Conservation (phyloP, 2,113 vertebrate species). For the Plotosus lineatus region DNA sequence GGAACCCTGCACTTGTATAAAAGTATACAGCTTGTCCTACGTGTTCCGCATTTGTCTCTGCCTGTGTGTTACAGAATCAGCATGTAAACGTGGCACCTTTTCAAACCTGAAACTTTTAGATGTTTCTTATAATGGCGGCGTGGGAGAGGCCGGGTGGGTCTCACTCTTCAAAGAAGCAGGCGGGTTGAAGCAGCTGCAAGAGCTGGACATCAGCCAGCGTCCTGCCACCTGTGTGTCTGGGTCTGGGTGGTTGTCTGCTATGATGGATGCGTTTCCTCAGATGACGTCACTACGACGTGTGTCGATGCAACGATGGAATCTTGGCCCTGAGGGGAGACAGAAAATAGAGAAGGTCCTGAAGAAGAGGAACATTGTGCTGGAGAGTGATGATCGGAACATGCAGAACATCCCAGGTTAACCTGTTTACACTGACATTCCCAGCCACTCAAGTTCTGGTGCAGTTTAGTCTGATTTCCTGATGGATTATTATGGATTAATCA, state of each 20-base stretch:
- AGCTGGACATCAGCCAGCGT: conserved; percentile 80
- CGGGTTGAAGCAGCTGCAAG: conserved; percentile 72
- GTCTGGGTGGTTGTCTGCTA: conserved; percentile 72
- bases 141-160: conserved; percentile 74
- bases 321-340: conserved; percentile 61
- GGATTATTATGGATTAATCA: background rate
- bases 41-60: conserved; percentile 3
- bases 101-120: conserved; percentile 73
- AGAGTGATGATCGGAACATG: conserved; percentile 60
- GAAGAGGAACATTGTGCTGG: conserved; percentile 71
- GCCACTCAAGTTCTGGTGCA: background rate
- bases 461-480: background rate
- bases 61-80: conserved; percentile 65
- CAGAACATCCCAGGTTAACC: background rate
- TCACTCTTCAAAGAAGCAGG: conserved; percentile 68
- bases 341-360: conserved; percentile 66
- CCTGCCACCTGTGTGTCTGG: conserved; percentile 64
- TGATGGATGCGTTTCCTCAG: conserved; percentile 70
- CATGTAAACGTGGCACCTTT: conserved; percentile 65
- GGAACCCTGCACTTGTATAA: background rate
- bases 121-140: conserved; percentile 80
- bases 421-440: background rate
- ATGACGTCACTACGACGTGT: conserved; percentile 73
- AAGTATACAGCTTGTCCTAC: background rate
- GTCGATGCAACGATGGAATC: conserved; percentile 76